phyloP scores from a whole-genome alignment of 2,113 vertebrate genomes.

The Chinchilla lanigera region DNA sequence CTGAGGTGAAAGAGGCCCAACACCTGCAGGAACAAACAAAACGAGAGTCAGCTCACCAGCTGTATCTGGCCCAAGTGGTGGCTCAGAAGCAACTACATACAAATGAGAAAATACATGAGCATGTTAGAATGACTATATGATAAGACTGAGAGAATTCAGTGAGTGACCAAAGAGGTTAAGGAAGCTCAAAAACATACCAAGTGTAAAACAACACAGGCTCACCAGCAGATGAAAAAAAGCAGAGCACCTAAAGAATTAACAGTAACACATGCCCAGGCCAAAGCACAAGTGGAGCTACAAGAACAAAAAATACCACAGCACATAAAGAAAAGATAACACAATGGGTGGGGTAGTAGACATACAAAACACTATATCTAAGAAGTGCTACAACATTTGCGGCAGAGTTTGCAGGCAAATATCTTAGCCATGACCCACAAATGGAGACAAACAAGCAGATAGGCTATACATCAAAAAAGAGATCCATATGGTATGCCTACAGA shows the following conservation, averaged over 20 bases:
- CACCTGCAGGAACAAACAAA: no score
- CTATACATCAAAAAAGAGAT: neutral
- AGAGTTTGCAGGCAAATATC: neutral
- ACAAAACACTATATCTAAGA: neutral
- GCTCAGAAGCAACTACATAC: neutral
- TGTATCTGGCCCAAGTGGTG: no score
- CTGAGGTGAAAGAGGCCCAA: no score
- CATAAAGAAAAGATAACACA: neutral
- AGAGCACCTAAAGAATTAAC: neutral
- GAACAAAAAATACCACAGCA: neutral
- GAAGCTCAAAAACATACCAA: neutral
- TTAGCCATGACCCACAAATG: neutral
- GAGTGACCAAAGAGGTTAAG: neutral
- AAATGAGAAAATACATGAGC: neutral
- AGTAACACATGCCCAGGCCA: neutral
- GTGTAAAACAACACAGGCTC: neutral
- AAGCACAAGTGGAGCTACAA: neutral
- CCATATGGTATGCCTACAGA: neutral
- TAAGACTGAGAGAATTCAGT: neutral
- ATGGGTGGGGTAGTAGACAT: neutral
- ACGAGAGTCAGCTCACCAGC: no score
- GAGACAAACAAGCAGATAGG: neutral
- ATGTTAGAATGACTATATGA: neutral
- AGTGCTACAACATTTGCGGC: neutral
- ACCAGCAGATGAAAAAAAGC: neutral